A percentile compares a stretch with the other conserved stretches of the same genome.
phyloP scores from a whole-genome alignment of 2,888 invertebrate genomes.

The Parnassius orleans region DNA sequence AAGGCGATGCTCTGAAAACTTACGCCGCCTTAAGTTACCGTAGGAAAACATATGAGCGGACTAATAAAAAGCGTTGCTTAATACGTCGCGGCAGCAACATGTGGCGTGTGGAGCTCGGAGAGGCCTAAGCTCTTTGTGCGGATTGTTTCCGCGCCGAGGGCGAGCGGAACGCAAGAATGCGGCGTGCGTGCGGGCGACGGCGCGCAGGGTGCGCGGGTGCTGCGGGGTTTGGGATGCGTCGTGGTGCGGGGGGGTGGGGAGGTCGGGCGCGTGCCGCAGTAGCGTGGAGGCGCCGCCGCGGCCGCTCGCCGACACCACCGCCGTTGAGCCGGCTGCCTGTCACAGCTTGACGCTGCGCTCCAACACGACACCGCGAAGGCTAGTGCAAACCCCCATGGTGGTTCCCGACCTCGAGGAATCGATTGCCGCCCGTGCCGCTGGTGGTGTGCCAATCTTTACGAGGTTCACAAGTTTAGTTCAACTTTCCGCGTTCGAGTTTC shows the following conservation, averaged over 20 bases:
- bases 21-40: slow-evolving; percentile 1
- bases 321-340: slow-evolving; percentile 52
- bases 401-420: slow-evolving; percentile 26
- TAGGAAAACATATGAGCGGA: not conserved
- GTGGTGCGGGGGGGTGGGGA: slow-evolving; percentile 42
- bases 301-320: slow-evolving; percentile 60
- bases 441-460: slow-evolving; percentile 17
- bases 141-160: slow-evolving; percentile 45
- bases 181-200: slow-evolving; percentile 69
- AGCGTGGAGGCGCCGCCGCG: slow-evolving; percentile 75
- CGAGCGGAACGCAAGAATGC: slow-evolving; percentile 70
- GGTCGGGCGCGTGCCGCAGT: slow-evolving; percentile 74
- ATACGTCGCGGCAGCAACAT: slow-evolving; percentile 22
- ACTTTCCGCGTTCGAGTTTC: slow-evolving; percentile 39
- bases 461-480: slow-evolving; percentile 38
- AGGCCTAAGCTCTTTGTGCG: slow-evolving; percentile 50
- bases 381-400: slow-evolving; percentile 17
- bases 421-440: slow-evolving; percentile 14
- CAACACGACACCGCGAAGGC: slow-evolving; percentile 23
- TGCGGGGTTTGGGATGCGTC: slow-evolving; percentile 25
- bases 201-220: slow-evolving; percentile 26
- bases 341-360: slow-evolving; percentile 39
- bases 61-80: slow-evolving; percentile 1
- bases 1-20: not conserved
- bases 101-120: slow-evolving; percentile 21